phyloP scores from a whole-genome alignment of 2,888 invertebrate genomes.

The Acronicta aceris region DNA sequence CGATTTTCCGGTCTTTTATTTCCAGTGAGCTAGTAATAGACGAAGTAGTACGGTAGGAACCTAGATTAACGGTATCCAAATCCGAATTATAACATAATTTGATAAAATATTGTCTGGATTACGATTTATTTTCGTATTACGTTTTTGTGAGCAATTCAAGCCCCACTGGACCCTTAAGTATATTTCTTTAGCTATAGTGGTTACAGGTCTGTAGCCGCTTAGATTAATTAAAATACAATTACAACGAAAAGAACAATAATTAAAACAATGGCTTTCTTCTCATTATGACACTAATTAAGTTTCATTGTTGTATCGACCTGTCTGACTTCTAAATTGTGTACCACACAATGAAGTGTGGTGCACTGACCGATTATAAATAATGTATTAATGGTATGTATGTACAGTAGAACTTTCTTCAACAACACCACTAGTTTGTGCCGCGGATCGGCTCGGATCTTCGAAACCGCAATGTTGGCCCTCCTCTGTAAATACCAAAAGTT shows the following conservation, averaged over 20 bases:
- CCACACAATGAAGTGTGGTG: constrained; percentile 13
- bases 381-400: constrained; percentile 12
- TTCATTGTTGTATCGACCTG: constrained; percentile 9
- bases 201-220: background rate
- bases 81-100: too few species aligned
- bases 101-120: too few species aligned
- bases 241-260: too few species aligned
- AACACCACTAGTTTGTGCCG: background rate
- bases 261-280: background rate
- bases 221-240: background rate
- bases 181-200: too few species aligned
- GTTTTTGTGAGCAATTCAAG: too few species aligned
- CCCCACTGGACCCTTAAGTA: too few species aligned
- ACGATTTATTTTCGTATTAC: too few species aligned
- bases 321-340: constrained; percentile 1
- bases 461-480: constrained; percentile 9
- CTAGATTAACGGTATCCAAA: too few species aligned
- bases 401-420: constrained; percentile 8
- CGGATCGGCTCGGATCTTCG: background rate
- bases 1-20: too few species aligned
- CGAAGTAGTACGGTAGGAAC: too few species aligned
- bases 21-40: too few species aligned
- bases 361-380: constrained; percentile 21
- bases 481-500: constrained; percentile 10
- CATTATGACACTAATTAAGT: constrained; percentile 14